These are phyloP conservation scores for Trinorchestia longiramus DNA, from an alignment of 1,140 invertebrate genomes.

Conservation along the genomic window DNA sequence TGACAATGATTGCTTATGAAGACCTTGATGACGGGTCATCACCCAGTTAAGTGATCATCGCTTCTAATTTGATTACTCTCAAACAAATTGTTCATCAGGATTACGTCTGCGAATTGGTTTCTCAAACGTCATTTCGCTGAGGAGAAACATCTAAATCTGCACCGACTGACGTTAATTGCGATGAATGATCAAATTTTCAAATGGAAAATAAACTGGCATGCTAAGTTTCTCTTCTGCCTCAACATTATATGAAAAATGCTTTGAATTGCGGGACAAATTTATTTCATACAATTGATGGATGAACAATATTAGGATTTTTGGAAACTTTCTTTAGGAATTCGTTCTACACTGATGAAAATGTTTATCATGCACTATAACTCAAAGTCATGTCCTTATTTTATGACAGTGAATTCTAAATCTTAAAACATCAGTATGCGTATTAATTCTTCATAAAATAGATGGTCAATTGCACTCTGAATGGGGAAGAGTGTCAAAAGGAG, in stretches of 20 bases:
- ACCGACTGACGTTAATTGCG: conserved; percentile 18
- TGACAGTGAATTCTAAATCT: no score
- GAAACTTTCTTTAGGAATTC: no score
- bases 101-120: not conserved
- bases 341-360: no score
- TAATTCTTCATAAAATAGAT: no score
- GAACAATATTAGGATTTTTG: no score
- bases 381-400: no score
- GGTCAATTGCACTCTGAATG: no score
- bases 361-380: no score
- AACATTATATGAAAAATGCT: not conserved
- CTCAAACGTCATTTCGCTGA: not conserved
- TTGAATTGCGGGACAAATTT: not conserved
- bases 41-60: conserved; percentile 52
- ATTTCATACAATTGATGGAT: no score
- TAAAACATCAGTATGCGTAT: no score
- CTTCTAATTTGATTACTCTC: conserved; percentile 48
- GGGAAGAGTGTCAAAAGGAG: no score
- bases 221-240: not conserved
- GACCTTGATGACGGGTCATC: conserved; percentile 39
- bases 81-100: conserved; percentile 51
- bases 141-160: conserved; percentile 31
- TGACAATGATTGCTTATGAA: conserved; percentile 54
- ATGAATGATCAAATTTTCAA: not conserved
- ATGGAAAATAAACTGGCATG: not conserved